phyloP scores from a whole-genome alignment of 1,140 invertebrate genomes.

The Drosophila eugracilis region DNA sequence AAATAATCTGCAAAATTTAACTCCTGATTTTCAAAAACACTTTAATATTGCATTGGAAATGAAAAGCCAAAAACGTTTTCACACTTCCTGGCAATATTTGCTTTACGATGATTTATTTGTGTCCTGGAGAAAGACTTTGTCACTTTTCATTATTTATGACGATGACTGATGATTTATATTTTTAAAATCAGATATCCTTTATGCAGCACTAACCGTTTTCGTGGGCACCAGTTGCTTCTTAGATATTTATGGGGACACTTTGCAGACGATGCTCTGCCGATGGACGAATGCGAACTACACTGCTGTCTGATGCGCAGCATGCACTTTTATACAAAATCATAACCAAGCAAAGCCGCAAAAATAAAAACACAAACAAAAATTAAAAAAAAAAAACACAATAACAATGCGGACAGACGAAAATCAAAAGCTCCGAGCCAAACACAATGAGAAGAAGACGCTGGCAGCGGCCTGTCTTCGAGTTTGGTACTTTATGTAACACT shows the following conservation, averaged over 20 bases:
- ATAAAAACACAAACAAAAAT: conserved; percentile 28
- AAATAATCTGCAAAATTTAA: not conserved
- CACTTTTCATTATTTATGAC: not conserved
- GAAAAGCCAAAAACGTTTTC: not conserved
- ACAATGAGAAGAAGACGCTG: conserved; percentile 52
- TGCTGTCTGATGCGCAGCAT: conserved; percentile 60
- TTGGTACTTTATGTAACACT: conserved; percentile 76
- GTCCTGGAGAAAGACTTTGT: conserved; percentile 9
- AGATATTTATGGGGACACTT: conserved; percentile 34
- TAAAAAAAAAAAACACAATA: conserved; percentile 33
- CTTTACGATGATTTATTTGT: not conserved
- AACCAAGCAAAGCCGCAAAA: conserved; percentile 59
- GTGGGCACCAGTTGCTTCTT: conserved; percentile 58
- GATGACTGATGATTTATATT: not conserved
- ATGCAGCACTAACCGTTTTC: conserved; percentile 64
- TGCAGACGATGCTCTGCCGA: conserved; percentile 70
- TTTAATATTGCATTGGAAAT: not conserved
- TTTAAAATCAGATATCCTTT: conserved; percentile 19
- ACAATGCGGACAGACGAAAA: conserved; percentile 44
- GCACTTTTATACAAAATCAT: conserved; percentile 81
- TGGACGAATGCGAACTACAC: conserved; percentile 78
- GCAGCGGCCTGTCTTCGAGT: conserved; percentile 47
- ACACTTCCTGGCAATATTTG: not conserved
- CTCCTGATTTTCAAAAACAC: not conserved
- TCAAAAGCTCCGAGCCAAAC: conserved; percentile 61